Percentiles rank a stretch among this genome's conserved stretches.
Conservation (phyloP, 1,140 invertebrate genomes). For the Conopomorpha cramerella region DNA sequence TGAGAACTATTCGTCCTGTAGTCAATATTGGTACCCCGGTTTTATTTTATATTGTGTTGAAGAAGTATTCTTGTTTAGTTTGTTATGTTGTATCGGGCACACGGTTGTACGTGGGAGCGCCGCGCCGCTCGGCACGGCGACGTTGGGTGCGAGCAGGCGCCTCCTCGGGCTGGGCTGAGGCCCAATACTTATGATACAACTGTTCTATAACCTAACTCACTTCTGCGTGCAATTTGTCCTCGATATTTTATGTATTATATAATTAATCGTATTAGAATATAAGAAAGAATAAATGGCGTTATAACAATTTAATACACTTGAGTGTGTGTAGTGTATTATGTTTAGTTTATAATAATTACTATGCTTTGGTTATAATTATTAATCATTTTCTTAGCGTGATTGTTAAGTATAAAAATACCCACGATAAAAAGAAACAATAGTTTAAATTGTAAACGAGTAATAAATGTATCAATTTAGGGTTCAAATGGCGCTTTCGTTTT, state of each 20-base stretch:
- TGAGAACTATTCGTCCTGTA: no score
- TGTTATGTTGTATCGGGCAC: no score
- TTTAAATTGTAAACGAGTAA: no score
- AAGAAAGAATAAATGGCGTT: constrained; percentile 24
- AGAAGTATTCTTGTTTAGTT: no score
- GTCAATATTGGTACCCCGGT: no score
- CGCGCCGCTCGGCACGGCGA: constrained; percentile 5
- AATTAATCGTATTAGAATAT: constrained; percentile 41
- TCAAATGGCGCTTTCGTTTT: no score
- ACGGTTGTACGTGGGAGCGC: no score
- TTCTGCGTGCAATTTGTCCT: constrained; percentile 41
- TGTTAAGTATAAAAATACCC: constrained; percentile 40
- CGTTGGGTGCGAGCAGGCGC: background rate
- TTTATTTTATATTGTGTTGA: no score
- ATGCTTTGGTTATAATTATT: constrained; percentile 57
- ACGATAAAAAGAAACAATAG: no score
- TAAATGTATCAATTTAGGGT: no score
- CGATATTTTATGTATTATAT: constrained; percentile 45
- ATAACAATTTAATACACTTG: constrained; percentile 37
- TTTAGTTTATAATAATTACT: constrained; percentile 58
- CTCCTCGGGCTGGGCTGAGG: constrained; percentile 5
- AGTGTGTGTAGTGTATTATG: constrained; percentile 49
- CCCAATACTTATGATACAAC: constrained; percentile 25
- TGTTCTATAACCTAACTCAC: constrained; percentile 30
- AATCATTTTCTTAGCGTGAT: constrained; percentile 52